Percentiles rank a stretch among this genome's conserved stretches.
phyloP scores from a whole-genome alignment of 2,888 invertebrate species.

The Timema cristinae region DNA sequence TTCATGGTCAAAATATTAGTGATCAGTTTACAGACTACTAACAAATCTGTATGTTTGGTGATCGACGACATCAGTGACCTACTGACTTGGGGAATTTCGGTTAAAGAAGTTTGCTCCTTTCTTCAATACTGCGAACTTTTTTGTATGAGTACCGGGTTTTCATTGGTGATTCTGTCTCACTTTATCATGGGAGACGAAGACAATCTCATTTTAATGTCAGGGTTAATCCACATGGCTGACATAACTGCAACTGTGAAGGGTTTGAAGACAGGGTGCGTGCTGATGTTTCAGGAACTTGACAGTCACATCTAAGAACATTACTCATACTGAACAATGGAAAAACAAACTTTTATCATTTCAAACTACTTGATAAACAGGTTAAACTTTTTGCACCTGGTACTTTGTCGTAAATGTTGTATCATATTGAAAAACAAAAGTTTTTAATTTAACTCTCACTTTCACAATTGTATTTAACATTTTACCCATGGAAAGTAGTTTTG shows the following conservation, averaged over 20 bases:
- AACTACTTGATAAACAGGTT: slow-evolving; percentile 69
- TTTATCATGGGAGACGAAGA: slow-evolving; percentile 25
- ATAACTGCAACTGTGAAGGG: slow-evolving; percentile 60
- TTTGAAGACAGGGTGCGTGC: slow-evolving; percentile 65
- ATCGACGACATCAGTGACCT: slow-evolving; percentile 71
- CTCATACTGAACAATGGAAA: slow-evolving; percentile 21
- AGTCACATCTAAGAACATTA: slow-evolving; percentile 45
- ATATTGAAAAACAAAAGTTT: too few species aligned
- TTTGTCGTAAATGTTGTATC: too few species aligned
- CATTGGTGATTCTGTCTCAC: slow-evolving; percentile 23
- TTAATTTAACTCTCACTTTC: too few species aligned
- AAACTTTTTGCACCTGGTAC: slow-evolving; percentile 67
- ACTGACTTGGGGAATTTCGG: slow-evolving; percentile 57
- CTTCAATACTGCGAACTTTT: slow-evolving; percentile 48
- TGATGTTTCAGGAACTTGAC: slow-evolving; percentile 68
- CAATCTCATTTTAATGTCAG: slow-evolving; percentile 16
- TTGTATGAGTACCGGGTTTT: slow-evolving; percentile 11
- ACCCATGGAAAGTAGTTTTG: too few species aligned
- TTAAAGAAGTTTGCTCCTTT: slow-evolving; percentile 52
- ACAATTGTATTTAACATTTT: too few species aligned
- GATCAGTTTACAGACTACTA: slow-evolving; percentile 42
- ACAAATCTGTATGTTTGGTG: slow-evolving; percentile 54
- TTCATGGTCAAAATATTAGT: slow-evolving; percentile 46
- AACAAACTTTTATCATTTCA: slow-evolving; percentile 55
- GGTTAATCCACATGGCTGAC: slow-evolving; percentile 59